Evolutionary conservation across 2,113 vertebrate species (phyloP).

Genomic region (Cynoglossus semilaevis): DNA sequence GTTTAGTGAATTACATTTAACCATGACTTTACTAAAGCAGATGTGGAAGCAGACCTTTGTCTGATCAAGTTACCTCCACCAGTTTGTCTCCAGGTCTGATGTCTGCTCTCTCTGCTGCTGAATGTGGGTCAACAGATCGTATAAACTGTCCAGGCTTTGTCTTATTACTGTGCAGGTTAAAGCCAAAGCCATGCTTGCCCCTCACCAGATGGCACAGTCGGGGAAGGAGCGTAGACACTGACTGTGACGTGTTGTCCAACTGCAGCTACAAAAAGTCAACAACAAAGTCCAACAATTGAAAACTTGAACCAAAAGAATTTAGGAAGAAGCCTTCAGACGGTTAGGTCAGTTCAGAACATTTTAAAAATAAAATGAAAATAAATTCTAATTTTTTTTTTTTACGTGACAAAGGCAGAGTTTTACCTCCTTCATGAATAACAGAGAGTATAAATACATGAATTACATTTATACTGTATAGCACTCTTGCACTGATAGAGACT

Average conservation of each 20-base stretch:
- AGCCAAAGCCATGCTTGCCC: slow-evolving; percentile 86
- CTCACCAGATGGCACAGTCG: slow-evolving; percentile 87
- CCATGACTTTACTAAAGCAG: no score
- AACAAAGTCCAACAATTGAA: neutral
- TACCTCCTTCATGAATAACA: no score
- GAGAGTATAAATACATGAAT: no score
- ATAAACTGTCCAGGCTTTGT: slow-evolving; percentile 86
- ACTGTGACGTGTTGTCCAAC: slow-evolving; percentile 72
- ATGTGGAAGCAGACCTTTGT: neutral
- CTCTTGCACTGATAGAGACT: no score
- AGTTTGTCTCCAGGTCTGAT: slow-evolving; percentile 86
- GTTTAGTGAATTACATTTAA: no score
- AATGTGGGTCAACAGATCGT: slow-evolving; percentile 85
- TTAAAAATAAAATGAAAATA: no score
- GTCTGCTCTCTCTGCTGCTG: slow-evolving; percentile 80
- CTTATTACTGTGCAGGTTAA: slow-evolving; percentile 93
- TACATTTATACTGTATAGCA: no score
- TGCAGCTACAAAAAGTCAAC: slow-evolving; percentile 8
- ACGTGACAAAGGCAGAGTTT: no score
- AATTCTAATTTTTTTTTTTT: no score
- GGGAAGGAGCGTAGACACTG: slow-evolving; percentile 76
- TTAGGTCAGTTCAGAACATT: no score
- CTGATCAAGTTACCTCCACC: slow-evolving; percentile 80
- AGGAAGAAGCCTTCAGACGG: no score
- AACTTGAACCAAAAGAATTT: no score